Evolutionary conservation across 1,140 invertebrate species (phyloP).

Genomic region (Manduca sexta): DNA sequence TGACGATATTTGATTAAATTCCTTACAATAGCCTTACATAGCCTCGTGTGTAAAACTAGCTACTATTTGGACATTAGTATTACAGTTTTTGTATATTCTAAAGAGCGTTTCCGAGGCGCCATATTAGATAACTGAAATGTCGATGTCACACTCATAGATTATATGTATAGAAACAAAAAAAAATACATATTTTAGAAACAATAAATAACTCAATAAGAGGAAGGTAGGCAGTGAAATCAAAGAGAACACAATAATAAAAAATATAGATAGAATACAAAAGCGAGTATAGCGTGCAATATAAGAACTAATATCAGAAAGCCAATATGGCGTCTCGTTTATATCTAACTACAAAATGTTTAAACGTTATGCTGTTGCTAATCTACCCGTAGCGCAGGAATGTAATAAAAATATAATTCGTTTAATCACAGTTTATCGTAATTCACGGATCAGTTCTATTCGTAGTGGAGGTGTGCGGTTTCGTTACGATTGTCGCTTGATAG

Average conservation of each 20-base stretch:
- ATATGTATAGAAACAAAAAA: too few species aligned
- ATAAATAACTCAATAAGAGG: too few species aligned
- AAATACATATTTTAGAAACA: too few species aligned
- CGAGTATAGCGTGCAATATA: too few species aligned
- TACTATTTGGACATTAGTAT: not conserved
- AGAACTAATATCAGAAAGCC: too few species aligned
- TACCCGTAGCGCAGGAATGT: constrained; percentile 69
- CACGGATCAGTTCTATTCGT: constrained; percentile 11
- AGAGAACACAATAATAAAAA: too few species aligned
- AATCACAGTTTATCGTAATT: constrained; percentile 55
- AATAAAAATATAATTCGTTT: constrained; percentile 61
- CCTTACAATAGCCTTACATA: not conserved
- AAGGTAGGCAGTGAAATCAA: too few species aligned
- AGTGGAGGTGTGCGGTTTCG: constrained; percentile 1
- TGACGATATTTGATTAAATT: not conserved
- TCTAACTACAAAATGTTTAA: constrained; percentile 17
- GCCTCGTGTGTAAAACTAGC: not conserved
- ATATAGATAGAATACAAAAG: too few species aligned
- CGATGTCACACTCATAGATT: not conserved
- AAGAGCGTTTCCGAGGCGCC: too few species aligned
- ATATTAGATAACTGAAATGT: not conserved
- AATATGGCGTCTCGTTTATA: too few species aligned
- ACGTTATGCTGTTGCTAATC: constrained; percentile 11
- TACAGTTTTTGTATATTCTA: too few species aligned
- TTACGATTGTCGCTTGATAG: too few species aligned